A percentile compares a stretch with the other conserved stretches of the same genome.
phyloP scores from a whole-genome alignment of 2,113 vertebrate genomes.

The Aspiorhynchus laticeps region DNA sequence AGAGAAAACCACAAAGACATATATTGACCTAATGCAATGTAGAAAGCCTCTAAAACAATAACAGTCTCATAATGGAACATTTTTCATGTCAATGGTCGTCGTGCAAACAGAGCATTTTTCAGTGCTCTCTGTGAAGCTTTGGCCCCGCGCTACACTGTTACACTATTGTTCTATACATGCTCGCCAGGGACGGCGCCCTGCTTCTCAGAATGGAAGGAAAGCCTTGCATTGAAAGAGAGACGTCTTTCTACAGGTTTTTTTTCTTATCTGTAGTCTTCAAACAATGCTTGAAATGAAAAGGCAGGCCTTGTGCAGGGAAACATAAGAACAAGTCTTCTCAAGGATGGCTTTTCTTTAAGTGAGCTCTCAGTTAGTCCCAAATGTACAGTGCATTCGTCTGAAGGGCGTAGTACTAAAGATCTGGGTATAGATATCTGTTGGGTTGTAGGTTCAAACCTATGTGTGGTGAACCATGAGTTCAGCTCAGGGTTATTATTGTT shows the following conservation, averaged over 20 bases:
- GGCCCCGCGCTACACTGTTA: constrained; percentile 30
- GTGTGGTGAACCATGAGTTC: neutral
- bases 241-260: constrained; percentile 56
- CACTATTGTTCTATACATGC: constrained; percentile 54
- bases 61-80: constrained; percentile 48
- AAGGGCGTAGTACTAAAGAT: constrained; percentile 9
- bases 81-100: constrained; percentile 38
- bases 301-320: constrained; percentile 55
- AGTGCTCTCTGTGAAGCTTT: constrained; percentile 29
- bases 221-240: constrained; percentile 66
- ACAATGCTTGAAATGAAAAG: constrained; percentile 54
- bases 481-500: neutral
- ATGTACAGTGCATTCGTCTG: constrained; percentile 6
- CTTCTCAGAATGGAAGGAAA: constrained; percentile 75
- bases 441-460: neutral
- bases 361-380: neutral
- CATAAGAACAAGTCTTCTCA: constrained; percentile 41
- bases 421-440: constrained; percentile 11
- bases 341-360: constrained; percentile 26
- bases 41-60: constrained; percentile 38
- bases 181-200: constrained; percentile 63
- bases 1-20: neutral
- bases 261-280: constrained; percentile 48
- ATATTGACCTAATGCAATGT: constrained; percentile 1
- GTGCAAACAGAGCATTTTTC: constrained; percentile 40